Conservation (phyloP, 2,797 vertebrate genomes). For the Sebastes baramenuke region DNA sequence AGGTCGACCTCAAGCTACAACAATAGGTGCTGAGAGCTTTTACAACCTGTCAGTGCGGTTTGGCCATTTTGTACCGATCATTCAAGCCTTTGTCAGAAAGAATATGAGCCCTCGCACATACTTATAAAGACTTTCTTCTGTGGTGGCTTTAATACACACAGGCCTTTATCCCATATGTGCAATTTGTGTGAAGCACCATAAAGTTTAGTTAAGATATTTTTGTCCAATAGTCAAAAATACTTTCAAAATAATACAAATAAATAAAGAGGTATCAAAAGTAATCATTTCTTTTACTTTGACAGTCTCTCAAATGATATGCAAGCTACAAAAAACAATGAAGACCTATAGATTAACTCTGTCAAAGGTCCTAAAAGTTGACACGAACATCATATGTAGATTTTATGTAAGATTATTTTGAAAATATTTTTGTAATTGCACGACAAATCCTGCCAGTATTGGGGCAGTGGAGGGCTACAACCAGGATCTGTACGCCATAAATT, state of each 20-base stretch:
- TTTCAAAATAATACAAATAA: neutral
- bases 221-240: neutral
- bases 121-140: slow-evolving; percentile 1
- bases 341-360: neutral
- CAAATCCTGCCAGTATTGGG: neutral
- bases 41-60: slow-evolving; percentile 47
- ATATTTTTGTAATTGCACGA: neutral
- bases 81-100: slow-evolving; percentile 28
- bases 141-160: neutral
- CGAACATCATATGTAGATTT: neutral
- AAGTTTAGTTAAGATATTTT: neutral
- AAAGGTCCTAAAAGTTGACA: neutral
- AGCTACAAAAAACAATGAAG: neutral
- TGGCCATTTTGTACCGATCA: slow-evolving; percentile 21
- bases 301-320: neutral
- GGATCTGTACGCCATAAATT: neutral
- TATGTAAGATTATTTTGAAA: neutral
- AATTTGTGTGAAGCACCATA: neutral
- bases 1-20: slow-evolving; percentile 53
- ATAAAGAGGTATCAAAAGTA: neutral
- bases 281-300: neutral
- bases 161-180: neutral
- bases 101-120: neutral
- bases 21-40: slow-evolving; percentile 28
- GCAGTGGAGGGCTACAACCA: neutral